These are phyloP conservation scores for Ceratina calcarata DNA, from an alignment of 1,140 invertebrate species.

Conservation along the genomic window DNA sequence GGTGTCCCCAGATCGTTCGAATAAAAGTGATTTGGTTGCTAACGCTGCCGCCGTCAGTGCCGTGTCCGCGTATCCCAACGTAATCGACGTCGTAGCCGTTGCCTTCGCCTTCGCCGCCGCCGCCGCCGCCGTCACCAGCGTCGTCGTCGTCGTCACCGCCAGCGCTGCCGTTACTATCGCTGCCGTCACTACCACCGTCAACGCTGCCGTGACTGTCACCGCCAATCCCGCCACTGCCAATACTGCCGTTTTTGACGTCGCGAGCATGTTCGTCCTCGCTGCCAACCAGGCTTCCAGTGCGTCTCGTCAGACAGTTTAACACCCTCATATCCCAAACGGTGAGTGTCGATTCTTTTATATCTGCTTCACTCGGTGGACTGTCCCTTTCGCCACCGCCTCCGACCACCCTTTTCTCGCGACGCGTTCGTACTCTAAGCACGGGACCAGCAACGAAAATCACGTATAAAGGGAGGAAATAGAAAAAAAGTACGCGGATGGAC, in stretches of 20 bases:
- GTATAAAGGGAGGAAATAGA: background rate
- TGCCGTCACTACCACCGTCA: background rate
- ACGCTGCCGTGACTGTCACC: constrained; percentile 7
- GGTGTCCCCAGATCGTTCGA: constrained; percentile 55
- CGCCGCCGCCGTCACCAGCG: background rate
- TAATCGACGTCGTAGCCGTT: constrained; percentile 9
- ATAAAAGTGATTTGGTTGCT: constrained; percentile 55
- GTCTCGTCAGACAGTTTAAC: constrained; percentile 47
- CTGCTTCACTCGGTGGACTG: background rate
- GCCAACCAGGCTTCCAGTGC: constrained; percentile 54
- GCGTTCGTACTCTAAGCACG: too few species aligned
- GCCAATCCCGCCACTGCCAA: constrained; percentile 57
- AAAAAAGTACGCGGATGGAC: background rate
- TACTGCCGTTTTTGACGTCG: constrained; percentile 56
- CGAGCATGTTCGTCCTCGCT: constrained; percentile 38
- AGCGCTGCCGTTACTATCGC: background rate
- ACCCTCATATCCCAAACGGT: constrained; percentile 29
- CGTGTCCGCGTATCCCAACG: constrained; percentile 35
- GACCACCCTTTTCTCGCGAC: background rate
- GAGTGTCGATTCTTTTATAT: constrained; percentile 27
- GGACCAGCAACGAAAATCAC: background rate
- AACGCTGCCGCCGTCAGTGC: constrained; percentile 27
- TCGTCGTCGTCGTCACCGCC: background rate
- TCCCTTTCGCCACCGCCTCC: background rate
- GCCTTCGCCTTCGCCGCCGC: background rate